Base-by-base conservation (phyloP, 2,797 vertebrate genomes). In the Channallabes apus region DNA sequence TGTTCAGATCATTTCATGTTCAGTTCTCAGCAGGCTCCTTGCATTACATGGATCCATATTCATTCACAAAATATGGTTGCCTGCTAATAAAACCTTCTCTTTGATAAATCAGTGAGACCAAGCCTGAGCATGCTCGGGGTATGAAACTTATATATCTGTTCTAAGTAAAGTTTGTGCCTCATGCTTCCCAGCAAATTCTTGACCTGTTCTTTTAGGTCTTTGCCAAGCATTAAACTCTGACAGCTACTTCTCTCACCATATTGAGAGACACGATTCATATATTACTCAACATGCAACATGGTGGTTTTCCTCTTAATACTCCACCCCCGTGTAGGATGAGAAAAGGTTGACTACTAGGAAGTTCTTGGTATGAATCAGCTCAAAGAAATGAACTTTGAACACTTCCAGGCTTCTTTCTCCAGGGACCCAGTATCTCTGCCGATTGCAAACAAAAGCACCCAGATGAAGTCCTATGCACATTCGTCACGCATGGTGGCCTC, bases 271-370 rank as follows among this genome's bases (percentile, higher is more conserved):
- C 0, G 38, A 41, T 5, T 41, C 38, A 41, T 41, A 41, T 5
- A 41, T 41, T 41, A 7, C 9, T 76, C 27, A 22, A 58, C 29
- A 29, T 32, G n/a, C 51, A 27, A 56, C 2, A 0, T 56, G 6
- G n/a, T 75, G 46, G 46, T n/a, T 56, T 41, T 73, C 4, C 4
- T 73, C 51, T 56, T 54, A 56, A 29, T 76, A 32, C 2, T 56
- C 27, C 73, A 75, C 15, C 27, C 51, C 17, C 18, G 1, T 18
- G 51, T 32, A 76, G 27, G 27, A 56, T 22, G 18, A 32, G 46
- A 76, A 76, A 76, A 76, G 32, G 73, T 27, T 76, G 51, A 76
- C 15, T 58, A 58, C 51, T 11, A 56, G n/a, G n/a, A 75, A 56
- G 72, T 2, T 2, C 41, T 41, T 71, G 68, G 35, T 41, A 24